Base-by-base conservation (phyloP, 2,888 invertebrate species). In the Lepidocyrtoides sp. region DNA sequence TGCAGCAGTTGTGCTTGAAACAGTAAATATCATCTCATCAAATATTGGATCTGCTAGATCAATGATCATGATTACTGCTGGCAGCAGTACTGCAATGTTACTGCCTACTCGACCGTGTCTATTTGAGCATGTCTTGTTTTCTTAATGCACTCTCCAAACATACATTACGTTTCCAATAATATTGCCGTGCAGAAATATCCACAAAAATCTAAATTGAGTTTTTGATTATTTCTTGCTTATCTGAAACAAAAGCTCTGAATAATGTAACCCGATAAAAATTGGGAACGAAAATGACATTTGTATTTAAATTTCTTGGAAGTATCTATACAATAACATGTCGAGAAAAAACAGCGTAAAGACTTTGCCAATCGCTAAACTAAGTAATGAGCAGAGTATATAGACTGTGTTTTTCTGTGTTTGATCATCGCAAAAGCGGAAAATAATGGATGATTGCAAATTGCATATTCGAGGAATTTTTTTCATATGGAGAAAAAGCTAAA, bases 381-480 rank as follows among this genome's bases (percentile, higher is more conserved):
- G 63, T 26, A 32, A 26, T 23, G 10, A 60, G 23, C 8, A 63
- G n/a, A 72, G n/a, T 41, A 41, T 29, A 44, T n/a, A 10, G 69
- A 44, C 12, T 44, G 44, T 20, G 44, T n/a, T 72, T 77, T 54
- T 77, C 51, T n/a, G 51, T 77, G 51, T 54, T 77, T 51, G 77
- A 32, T 77, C 20, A 51, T 77, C 5, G 1, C 48, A 77, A 48
- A 51, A 48, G 23, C 20, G 77, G 17, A 77, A 26, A 77, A 29
- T n/a, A 51, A 51, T 51, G 51, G 54, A 77, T 77, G 51, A 77
- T 77, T 77, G 77, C 77, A 77, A 77, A 77, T 77, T 77, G 77
- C n/a, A 77, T 26, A 48, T 17, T 23, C 77, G 48, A 14, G 51
- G 77, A 77, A 48, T 51, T 44, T 77, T 48, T 54, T 69, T 32